A percentile compares a stretch with the other conserved stretches of the same genome.
Conservation (phyloP, 2,888 invertebrate genomes). For the Sceliomorpha sp. region DNA sequence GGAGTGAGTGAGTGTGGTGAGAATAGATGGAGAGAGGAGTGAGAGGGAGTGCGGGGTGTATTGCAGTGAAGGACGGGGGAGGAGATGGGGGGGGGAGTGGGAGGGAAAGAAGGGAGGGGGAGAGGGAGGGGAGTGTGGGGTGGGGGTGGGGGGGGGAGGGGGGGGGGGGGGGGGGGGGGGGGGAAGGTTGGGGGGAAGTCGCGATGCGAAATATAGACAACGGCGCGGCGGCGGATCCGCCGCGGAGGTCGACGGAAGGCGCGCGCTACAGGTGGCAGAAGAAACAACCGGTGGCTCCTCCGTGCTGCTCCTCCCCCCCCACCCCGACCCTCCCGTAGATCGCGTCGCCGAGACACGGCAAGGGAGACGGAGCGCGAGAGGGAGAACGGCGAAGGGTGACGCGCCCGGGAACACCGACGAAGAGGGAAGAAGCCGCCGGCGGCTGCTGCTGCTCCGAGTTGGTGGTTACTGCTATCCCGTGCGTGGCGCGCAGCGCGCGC, state of each 20-base stretch:
- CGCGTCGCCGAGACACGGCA: conserved; percentile 20
- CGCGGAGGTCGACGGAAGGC: conserved; percentile 54
- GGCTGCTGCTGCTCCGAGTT: conserved; percentile 12
- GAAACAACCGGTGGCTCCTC: conserved; percentile 35
- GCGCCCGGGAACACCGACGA: not conserved
- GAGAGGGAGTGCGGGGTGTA: no score
- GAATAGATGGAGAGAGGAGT: no score
- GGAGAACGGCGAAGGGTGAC: conserved; percentile 1
- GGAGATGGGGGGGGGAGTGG: no score
- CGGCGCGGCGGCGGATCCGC: conserved; percentile 15
- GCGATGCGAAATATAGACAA: conserved; percentile 5
- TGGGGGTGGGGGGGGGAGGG: no score
- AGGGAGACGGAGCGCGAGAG: conserved; percentile 18
- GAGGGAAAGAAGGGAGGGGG: no score
- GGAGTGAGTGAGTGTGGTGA: no score
- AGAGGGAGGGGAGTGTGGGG: no score
- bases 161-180: no score
- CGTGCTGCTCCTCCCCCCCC: conserved; percentile 32
- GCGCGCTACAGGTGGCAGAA: conserved; percentile 65
- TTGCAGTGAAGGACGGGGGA: no score
- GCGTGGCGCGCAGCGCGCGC: conserved; percentile 25
- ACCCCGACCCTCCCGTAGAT: no score
- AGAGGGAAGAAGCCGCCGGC: conserved; percentile 12
- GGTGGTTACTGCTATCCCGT: conserved; percentile 3
- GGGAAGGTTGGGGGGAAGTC: no score